A percentile compares a stretch with the other conserved stretches of the same genome.
Conservation (phyloP, 2,888 invertebrate genomes). For the Lycophotia porphyrea region DNA sequence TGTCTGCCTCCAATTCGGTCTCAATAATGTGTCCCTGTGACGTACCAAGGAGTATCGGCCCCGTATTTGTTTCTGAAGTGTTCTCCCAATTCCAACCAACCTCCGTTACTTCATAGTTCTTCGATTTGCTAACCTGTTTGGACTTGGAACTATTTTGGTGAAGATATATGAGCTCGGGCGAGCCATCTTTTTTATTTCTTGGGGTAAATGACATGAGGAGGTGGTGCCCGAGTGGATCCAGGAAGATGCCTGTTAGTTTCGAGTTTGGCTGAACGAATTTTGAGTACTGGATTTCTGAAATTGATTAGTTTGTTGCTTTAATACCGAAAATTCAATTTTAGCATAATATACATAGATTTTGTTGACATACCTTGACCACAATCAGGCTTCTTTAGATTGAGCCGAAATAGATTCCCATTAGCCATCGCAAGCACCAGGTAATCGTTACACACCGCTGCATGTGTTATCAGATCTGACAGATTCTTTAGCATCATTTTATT, state of each 20-base stretch:
- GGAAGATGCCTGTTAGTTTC: constrained; percentile 92
- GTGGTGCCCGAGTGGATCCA: constrained; percentile 97
- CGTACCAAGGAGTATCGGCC: constrained; percentile 96
- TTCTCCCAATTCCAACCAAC: constrained; percentile 97
- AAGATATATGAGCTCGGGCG: constrained; percentile 95
- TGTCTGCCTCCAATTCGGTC: constrained; percentile 95
- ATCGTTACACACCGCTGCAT: constrained; percentile 95
- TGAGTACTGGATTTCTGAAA: constrained; percentile 93
- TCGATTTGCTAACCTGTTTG: constrained; percentile 91
- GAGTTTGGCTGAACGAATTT: constrained; percentile 91
- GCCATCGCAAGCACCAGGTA: constrained; percentile 96
- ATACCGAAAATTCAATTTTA: not conserved
- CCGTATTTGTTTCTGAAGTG: constrained; percentile 92
- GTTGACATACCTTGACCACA: constrained; percentile 93
- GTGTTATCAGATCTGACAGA: constrained; percentile 94
- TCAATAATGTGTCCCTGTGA: constrained; percentile 97
- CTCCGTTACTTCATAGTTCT: constrained; percentile 96
- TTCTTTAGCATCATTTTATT: constrained; percentile 94
- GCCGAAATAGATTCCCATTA: constrained; percentile 94
- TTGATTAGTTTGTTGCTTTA: constrained; percentile 1
- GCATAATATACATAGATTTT: not conserved
- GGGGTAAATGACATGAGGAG: constrained; percentile 94
- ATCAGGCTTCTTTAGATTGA: constrained; percentile 95
- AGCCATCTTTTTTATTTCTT: constrained; percentile 87
- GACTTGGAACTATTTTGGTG: constrained; percentile 94